phyloP scores from a whole-genome alignment of 2,113 vertebrate genomes.

The Rattus rattus region DNA sequence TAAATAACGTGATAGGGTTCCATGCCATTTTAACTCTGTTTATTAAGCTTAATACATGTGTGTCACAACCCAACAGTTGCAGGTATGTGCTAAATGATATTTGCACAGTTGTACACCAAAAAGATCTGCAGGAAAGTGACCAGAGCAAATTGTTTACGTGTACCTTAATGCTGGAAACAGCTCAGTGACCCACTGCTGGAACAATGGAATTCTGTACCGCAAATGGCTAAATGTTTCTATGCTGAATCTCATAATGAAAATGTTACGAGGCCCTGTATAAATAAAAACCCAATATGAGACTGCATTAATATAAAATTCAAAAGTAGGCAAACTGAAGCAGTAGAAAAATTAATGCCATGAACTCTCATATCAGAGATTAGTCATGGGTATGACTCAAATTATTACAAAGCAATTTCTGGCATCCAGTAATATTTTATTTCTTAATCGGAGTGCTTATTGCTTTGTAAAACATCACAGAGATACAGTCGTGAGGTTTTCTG shows the following conservation, averaged over 20 bases:
- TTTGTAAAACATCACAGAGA: background rate
- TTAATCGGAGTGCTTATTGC: background rate
- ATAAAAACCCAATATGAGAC: background rate
- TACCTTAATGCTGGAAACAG: background rate
- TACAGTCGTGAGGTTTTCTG: background rate
- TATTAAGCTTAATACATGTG: background rate
- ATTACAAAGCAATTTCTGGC: background rate
- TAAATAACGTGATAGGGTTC: background rate
- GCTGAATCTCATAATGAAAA: background rate
- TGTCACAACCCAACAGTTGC: background rate
- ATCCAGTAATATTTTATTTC: background rate
- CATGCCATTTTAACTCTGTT: background rate
- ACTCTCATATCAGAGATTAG: background rate
- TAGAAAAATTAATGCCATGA: background rate
- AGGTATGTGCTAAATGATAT: background rate
- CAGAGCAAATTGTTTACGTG: background rate
- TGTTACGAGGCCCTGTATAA: background rate
- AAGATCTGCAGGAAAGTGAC: background rate
- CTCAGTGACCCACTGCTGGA: background rate
- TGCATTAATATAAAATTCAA: background rate
- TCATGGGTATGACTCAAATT: background rate
- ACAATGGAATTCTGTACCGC: background rate
- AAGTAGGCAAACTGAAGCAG: background rate
- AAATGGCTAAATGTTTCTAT: background rate
- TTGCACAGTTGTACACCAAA: background rate